A percentile compares a stretch with the other conserved stretches of the same genome.
These are phyloP conservation scores for Cromileptes altivelis DNA, from an alignment of 2,113 vertebrate genomes.

Conservation along the genomic window DNA sequence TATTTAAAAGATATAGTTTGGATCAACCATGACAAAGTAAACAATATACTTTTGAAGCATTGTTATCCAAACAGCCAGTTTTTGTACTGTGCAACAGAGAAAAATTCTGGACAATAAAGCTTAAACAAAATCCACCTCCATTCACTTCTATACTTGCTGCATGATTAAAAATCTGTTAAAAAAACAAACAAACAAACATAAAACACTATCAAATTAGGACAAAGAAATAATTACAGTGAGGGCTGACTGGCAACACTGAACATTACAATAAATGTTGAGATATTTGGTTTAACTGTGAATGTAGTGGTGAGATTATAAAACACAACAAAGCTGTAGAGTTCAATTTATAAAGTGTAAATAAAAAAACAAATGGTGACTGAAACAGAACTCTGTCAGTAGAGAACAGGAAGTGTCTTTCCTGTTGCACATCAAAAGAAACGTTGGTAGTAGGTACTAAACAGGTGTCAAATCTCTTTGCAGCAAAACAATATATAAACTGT, in stretches of 20 bases:
- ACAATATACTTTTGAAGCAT: conserved; percentile 32
- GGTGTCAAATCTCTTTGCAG: conserved; percentile 23
- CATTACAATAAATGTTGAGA: conserved; percentile 1
- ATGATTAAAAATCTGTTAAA: conserved; percentile 15
- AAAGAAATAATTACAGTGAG: conserved; percentile 11
- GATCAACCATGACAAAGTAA: conserved; percentile 53
- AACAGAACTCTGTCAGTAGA: neutral
- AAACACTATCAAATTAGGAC: neutral
- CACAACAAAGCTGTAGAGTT: neutral
- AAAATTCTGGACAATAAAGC: neutral
- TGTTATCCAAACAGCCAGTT: conserved; percentile 13
- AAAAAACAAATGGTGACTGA: neutral
- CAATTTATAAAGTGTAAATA: conserved; percentile 12
- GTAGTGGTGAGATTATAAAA: neutral
- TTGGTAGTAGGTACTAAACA: conserved; percentile 35
- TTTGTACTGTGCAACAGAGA: conserved; percentile 15
- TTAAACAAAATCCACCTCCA: conserved; percentile 1
- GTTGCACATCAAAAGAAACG: conserved; percentile 12
- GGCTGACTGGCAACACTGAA: conserved; percentile 29
- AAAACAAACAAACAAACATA: conserved; percentile 1
- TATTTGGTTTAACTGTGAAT: conserved; percentile 33
- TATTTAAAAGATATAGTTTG: conserved; percentile 40
- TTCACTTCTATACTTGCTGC: conserved; percentile 5
- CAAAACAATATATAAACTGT: conserved; percentile 19
- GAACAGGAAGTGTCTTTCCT: conserved; percentile 10